A percentile compares a stretch with the other conserved stretches of the same genome.
phyloP scores from a whole-genome alignment of 1,140 invertebrate genomes.

The Ptiloglossa arizonensis region DNA sequence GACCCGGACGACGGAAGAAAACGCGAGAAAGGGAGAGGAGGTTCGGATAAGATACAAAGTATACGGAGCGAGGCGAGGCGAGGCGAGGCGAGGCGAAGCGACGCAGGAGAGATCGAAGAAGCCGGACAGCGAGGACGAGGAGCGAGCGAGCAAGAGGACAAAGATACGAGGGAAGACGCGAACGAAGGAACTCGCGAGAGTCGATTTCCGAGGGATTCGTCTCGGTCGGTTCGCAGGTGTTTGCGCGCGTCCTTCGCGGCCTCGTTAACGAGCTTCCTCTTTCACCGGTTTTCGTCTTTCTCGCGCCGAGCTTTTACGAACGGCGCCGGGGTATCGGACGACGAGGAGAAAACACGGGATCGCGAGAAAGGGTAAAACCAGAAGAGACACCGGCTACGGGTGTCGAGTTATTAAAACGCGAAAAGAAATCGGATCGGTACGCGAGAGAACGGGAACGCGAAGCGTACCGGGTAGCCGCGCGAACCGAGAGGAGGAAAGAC shows the following conservation, averaged over 20 bases:
- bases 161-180: slow-evolving; percentile 2
- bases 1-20: background rate
- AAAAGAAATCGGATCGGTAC: background rate
- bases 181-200: slow-evolving; percentile 44
- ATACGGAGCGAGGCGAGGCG: background rate
- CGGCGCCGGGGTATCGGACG: background rate
- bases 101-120: background rate
- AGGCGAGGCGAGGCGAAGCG: slow-evolving; percentile 7
- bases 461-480: background rate
- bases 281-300: slow-evolving; percentile 6
- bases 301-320: background rate
- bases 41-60: background rate
- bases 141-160: background rate
- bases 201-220: slow-evolving; percentile 52
- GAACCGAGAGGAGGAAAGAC: background rate
- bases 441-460: background rate
- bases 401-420: slow-evolving; percentile 2
- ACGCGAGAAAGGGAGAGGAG: background rate
- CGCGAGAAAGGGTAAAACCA: background rate
- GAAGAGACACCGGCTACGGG: background rate
- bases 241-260: slow-evolving; percentile 46
- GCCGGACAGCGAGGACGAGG: background rate
- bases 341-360: background rate
- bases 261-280: slow-evolving; percentile 41
- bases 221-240: slow-evolving; percentile 51